Evolutionary conservation across 2,797 vertebrate genomes (phyloP).

Genomic region (Masticophis lateralis): DNA sequence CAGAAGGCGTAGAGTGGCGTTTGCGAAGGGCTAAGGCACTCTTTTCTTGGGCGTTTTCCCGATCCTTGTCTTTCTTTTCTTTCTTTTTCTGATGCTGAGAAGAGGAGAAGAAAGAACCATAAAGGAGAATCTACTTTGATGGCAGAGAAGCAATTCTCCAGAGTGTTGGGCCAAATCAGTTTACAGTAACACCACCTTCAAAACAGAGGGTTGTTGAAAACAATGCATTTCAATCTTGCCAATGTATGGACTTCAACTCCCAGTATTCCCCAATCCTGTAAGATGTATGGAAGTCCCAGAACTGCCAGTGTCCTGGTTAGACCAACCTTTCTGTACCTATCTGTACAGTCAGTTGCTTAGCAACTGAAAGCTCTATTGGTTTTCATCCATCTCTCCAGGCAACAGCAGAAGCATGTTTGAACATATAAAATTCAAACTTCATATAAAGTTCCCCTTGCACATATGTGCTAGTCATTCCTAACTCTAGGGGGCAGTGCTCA

Average conservation of each 20-base stretch:
- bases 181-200: not conserved
- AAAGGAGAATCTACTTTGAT: not conserved
- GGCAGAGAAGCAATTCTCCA: too few species aligned
- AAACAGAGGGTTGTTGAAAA: not conserved
- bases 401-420: not conserved
- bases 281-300: not conserved
- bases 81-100: conserved; percentile 79
- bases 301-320: not conserved
- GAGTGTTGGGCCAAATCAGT: too few species aligned
- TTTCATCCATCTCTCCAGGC: not conserved
- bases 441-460: too few species aligned
- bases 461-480: too few species aligned
- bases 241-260: not conserved
- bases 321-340: not conserved
- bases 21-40: conserved; percentile 86
- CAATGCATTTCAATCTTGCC: not conserved
- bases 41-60: conserved; percentile 94
- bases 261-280: not conserved
- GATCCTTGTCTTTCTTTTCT: conserved; percentile 94
- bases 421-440: too few species aligned
- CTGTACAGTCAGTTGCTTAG: not conserved
- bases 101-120: not conserved
- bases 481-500: too few species aligned
- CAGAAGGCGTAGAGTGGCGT: conserved; percentile 82
- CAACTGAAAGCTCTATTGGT: not conserved